Base-by-base conservation (phyloP, 2,888 invertebrate species). In the Leptopterna dolabrata region DNA sequence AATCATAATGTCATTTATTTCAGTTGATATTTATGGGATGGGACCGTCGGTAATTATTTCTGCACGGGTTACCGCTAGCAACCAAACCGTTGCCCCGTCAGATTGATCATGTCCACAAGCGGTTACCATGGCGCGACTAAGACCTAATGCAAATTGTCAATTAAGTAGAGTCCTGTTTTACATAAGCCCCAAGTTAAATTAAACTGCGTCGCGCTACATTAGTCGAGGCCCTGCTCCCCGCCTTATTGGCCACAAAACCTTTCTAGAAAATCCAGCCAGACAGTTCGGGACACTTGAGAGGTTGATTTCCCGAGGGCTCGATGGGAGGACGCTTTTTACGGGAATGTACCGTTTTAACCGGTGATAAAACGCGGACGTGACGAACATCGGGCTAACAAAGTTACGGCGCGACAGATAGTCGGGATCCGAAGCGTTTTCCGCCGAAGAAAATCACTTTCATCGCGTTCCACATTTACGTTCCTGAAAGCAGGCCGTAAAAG, bases 331-430 rank as follows among this genome's bases (percentile, higher is more conserved):
- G 63, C 63, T 63, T 24, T n/a, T 63, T 63, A 63, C 9, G 78
- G 78, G 27, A 19, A 45, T 27, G 78, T 45, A 29, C 9, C 41
- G 78, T 78, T 78, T 78, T 78, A n/a, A 78, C 78, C 41, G 78
- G 78, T 78, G 78, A 78, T 78, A 78, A 78, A 78, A 78, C 41
- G 41, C 9, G 43, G 78, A 78, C 78, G 78, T 73, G 73, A 73
- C 30, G 73, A 41, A 73, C 73, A 73, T 73, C 73, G 36, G n/a
- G 41, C 73, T 41, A 73, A 73, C 73, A 41, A 73, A 63, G 63
- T 63, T 63, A 63, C 24, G 63, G 63, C 24, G 63, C 24, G 63
- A 63, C 63, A 63, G 63, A 63, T 63, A 63, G 63, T 24, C 47
- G 19, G 63, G 24, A 63, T 63, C 63, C 63, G 63, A 7, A 16